phyloP scores from a whole-genome alignment of 2,797 vertebrate genomes.

The Coranthus polyacanthus region DNA sequence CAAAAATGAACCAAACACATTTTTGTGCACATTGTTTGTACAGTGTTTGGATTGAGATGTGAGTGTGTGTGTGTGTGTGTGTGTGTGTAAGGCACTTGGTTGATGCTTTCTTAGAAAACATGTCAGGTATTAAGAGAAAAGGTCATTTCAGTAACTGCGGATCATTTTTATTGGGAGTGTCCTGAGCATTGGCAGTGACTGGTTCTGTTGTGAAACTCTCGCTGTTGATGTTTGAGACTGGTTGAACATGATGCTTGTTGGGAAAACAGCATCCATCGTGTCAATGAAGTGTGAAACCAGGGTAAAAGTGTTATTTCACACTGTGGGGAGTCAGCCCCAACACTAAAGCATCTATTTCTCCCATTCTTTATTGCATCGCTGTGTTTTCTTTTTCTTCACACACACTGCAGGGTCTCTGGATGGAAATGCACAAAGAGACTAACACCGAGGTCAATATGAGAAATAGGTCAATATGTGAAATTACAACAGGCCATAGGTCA shows the following conservation, averaged over 20 bases:
- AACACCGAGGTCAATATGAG: constrained; percentile 6
- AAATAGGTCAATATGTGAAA: constrained; percentile 5
- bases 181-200: too few species aligned
- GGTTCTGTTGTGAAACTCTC: constrained; percentile 5
- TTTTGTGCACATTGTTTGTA: too few species aligned
- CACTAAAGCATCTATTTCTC: constrained; percentile 19
- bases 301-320: constrained; percentile 36
- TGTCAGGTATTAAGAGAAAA: not conserved
- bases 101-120: constrained; percentile 6
- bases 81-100: too few species aligned
- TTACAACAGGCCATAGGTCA: constrained; percentile 20
- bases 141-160: not conserved
- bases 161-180: not conserved
- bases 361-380: constrained; percentile 11
- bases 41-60: too few species aligned
- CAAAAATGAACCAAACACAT: too few species aligned
- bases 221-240: constrained; percentile 5
- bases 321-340: constrained; percentile 12
- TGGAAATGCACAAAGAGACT: constrained; percentile 39
- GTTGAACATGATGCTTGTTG: constrained; percentile 1
- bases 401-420: constrained; percentile 33
- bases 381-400: constrained; percentile 49
- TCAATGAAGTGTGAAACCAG: constrained; percentile 31
- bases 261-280: constrained; percentile 55
- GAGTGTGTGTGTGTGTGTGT: too few species aligned